Evolutionary conservation across 2,888 invertebrate genomes (phyloP), one percentile per base, ranked within the genome.

Genomic region (Gortyna flavago): DNA sequence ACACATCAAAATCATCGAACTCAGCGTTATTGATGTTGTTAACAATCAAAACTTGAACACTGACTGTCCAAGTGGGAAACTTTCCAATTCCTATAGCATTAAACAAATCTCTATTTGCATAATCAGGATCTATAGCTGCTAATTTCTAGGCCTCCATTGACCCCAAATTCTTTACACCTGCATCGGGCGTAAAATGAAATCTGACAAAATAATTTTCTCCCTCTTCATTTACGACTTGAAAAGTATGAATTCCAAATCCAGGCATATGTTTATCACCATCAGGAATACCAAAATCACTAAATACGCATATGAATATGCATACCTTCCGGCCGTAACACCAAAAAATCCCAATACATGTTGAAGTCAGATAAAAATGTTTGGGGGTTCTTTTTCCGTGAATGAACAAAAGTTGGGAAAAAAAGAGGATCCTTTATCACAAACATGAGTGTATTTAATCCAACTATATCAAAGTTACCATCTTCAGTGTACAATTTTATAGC

Each of bases 261-360:
- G 99, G 98, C 99, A 99, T 99, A 93, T 98, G 97, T 35, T 99
- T 97, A 93, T 97, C 98, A 13, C 99, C 99, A 92, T 99, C 98
- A 0, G 99, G 99, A 79, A 98, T 98, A 25, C 99, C 99, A 87
- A 99, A 97, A 94, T 99, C 99, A 21, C 98, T 97, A 91, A 99
- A 99, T 83, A 99, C 98, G 97, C 93, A 98, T 95, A 64, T 97
- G 96, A 92, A 99, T 98, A 91, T 99, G 98, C 32, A 98, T 97
- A 7, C 98, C 97, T 94, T 99, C 99, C 0, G 99, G 98, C 41
- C 98, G 97, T 51, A 99, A 95, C 0, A 98, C 97, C 82, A 99
- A 97, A 91, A 99, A 99, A 93, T 99, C 99, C 99, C 99, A 99
- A 91, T 98, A 98, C 98, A 98, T 98, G 90, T 99, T 98, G 0